Percentiles rank a stretch among this genome's conserved stretches.
Evolutionary conservation across 2,888 invertebrate genomes (phyloP).

Genomic region (Leptopilina syphax): DNA sequence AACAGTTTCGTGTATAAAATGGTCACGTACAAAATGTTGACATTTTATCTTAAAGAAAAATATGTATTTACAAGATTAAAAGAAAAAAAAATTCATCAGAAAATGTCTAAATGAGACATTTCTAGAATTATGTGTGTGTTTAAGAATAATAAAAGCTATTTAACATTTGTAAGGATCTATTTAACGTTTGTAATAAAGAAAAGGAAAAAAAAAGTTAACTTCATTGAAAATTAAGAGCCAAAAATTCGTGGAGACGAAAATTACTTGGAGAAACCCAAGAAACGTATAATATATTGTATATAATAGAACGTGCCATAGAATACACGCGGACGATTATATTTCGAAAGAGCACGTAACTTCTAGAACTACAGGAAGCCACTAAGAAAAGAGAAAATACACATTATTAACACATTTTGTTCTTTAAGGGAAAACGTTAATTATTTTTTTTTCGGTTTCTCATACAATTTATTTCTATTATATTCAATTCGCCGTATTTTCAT

Average conservation of each 20-base stretch:
- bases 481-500: not conserved
- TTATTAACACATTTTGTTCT: conserved; percentile 12
- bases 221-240: conserved; percentile 8
- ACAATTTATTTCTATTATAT: not conserved
- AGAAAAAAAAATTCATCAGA: not conserved
- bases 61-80: conserved; percentile 1
- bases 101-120: not conserved
- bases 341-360: conserved; percentile 34
- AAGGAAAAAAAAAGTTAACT: not conserved
- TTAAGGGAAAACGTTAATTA: not conserved
- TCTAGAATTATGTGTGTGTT: not conserved
- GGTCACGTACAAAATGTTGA: conserved; percentile 5
- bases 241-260: conserved; percentile 1
- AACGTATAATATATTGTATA: not conserved
- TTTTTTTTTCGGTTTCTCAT: not conserved
- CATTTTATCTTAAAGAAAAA: not conserved
- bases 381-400: not conserved
- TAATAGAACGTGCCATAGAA: conserved; percentile 20
- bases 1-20: not conserved
- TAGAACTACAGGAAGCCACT: conserved; percentile 28
- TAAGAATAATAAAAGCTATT: conserved; percentile 6
- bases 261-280: conserved; percentile 13
- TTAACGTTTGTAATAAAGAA: not conserved
- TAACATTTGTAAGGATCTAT: too few relatives aligned
- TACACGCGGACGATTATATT: conserved; percentile 19